Base-by-base conservation (phyloP, 1,140 invertebrate species). In the Drosophila erecta region DNA sequence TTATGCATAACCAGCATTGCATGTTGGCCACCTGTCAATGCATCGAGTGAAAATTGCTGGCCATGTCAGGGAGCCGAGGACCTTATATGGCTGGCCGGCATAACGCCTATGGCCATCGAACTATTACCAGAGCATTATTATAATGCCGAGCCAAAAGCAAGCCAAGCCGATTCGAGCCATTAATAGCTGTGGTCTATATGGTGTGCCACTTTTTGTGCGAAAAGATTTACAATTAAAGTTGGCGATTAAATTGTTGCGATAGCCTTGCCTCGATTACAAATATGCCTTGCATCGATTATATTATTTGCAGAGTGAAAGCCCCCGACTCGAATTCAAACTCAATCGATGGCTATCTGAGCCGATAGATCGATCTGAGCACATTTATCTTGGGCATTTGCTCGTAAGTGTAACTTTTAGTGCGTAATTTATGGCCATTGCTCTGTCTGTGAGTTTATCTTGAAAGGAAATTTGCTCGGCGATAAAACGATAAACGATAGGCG, bases 211-310 rank as follows among this genome's bases (percentile, higher is more conserved):
- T 81, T 81, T 57, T 38, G 57, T 71, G 43, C 70, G 41, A 56
- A 81, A 69, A 81, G 81, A 89, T 87, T 72, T 89, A 87, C 84
- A 87, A 87, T 87, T 89, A 89, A 87, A 79, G 79, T 83, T 79
- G 76, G 79, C 75, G 83, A 81, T 86, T 79, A 72, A 87, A 86
- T 78, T 76, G 81, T 60, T 64, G 70, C 61, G 81, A 81, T 86
- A 87, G 81, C 81, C 72, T 76, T 60, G 81, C 81, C 44, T 47
- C 37, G 77, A 79, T 80, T 76, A 60, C 65, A 73, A 81, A 81
- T 81, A 81, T 74, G 76, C 80, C 60, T 40, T 17, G 81, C 81
- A 20, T 66, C 53, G 72, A 75, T 65, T 75, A 66, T 65, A 38
- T 76, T 86, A 83, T 86, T 74, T 61, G 54, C 69, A 58, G 77